phyloP scores from a whole-genome alignment of 1,140 invertebrate genomes.

The Caenorhabditis latens region DNA sequence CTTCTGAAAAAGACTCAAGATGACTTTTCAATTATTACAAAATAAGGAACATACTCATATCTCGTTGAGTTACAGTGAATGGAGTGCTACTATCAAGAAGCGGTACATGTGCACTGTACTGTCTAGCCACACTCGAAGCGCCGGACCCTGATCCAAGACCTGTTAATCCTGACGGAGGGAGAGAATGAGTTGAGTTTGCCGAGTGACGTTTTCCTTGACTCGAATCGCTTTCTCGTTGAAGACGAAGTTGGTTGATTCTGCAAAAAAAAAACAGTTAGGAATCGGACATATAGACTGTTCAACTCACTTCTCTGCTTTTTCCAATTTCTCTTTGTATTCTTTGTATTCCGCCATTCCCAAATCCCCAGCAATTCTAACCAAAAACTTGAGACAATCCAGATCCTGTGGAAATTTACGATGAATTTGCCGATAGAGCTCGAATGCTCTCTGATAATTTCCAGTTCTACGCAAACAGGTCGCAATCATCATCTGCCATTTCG shows the following conservation, averaged over 20 bases:
- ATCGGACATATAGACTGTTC: not conserved
- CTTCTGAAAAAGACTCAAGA: constrained; percentile 64
- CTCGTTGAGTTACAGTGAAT: constrained; percentile 69
- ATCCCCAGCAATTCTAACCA: constrained; percentile 87
- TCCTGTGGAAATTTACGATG: constrained; percentile 76
- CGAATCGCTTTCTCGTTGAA: constrained; percentile 78
- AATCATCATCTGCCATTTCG: constrained; percentile 77
- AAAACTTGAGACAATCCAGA: constrained; percentile 83
- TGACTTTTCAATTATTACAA: not conserved
- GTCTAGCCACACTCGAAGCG: constrained; percentile 55
- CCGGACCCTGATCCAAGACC: constrained; percentile 15
- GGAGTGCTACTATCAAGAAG: constrained; percentile 58
- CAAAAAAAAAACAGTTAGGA: too few relatives aligned
- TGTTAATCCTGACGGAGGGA: constrained; percentile 10
- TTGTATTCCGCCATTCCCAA: constrained; percentile 86
- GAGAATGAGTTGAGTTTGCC: constrained; percentile 31
- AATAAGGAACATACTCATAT: constrained; percentile 68
- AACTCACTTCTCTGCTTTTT: constrained; percentile 84
- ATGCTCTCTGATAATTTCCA: constrained; percentile 76
- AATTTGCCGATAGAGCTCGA: constrained; percentile 74
- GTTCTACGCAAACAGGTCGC: constrained; percentile 74
- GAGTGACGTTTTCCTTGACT: constrained; percentile 67
- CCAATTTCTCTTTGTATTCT: constrained; percentile 86
- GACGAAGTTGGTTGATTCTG: constrained; percentile 82
- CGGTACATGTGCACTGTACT: constrained; percentile 63